These are phyloP conservation scores for Myotis vivesi DNA, from an alignment of 2,797 vertebrate genomes.

Conservation along the genomic window DNA sequence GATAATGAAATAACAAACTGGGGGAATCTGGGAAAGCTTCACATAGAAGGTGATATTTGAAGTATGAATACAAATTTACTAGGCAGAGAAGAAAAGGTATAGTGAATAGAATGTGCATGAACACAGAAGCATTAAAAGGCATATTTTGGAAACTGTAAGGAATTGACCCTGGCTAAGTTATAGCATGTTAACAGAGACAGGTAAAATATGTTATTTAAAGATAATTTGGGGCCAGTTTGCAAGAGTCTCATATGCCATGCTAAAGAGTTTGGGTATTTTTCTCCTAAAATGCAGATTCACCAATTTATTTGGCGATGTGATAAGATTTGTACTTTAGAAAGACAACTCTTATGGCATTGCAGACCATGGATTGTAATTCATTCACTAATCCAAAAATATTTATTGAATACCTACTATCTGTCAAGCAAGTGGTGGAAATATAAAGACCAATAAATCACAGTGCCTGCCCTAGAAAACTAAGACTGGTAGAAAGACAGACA, in stretches of 20 bases:
- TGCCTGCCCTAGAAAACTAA: conserved; percentile 1
- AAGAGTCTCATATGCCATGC: background rate
- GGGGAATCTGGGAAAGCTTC: background rate
- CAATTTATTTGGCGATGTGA: conserved; percentile 8
- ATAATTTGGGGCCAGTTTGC: conserved; percentile 21
- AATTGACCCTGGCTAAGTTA: conserved; percentile 18
- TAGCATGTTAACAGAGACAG: background rate
- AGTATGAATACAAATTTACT: background rate
- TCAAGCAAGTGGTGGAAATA: background rate
- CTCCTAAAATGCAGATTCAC: background rate
- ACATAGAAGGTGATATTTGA: conserved; percentile 6
- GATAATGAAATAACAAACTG: conserved; percentile 20
- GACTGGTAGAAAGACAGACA: background rate
- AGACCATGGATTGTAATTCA: conserved; percentile 11
- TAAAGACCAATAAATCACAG: conserved; percentile 6
- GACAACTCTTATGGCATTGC: background rate
- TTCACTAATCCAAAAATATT: conserved; percentile 21
- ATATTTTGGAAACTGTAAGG: conserved; percentile 18
- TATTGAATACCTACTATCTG: conserved; percentile 11
- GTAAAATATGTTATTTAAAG: background rate
- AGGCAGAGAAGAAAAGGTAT: conserved; percentile 8
- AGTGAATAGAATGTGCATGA: background rate
- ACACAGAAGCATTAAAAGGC: background rate
- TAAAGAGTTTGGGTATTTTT: conserved; percentile 9
- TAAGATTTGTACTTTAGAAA: conserved; percentile 43